A percentile compares a stretch with the other conserved stretches of the same genome.
Conservation (phyloP, 1,140 invertebrate species). For the Ctenoplectra terminalis region DNA sequence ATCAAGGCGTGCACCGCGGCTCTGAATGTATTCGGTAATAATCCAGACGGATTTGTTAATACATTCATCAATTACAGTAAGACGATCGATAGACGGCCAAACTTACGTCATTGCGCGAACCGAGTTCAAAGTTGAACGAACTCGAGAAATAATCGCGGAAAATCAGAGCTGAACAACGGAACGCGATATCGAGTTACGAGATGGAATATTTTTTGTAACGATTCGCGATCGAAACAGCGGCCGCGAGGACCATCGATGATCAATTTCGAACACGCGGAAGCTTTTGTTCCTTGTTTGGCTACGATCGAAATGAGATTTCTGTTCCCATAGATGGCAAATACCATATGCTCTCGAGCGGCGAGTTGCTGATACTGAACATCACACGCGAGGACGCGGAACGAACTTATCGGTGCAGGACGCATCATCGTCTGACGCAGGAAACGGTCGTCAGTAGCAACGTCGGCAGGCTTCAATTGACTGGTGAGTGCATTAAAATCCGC, state of each 20-base stretch:
- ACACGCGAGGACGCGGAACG: constrained; percentile 82
- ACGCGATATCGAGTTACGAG: too few relatives aligned
- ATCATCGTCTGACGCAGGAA: constrained; percentile 84
- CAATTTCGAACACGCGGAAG: too few relatives aligned
- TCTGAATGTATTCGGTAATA: constrained; percentile 36
- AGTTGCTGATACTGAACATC: constrained; percentile 84
- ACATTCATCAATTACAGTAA: constrained; percentile 35
- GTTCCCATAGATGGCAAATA: constrained; percentile 83
- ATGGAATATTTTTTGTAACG: neutral
- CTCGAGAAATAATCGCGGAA: neutral
- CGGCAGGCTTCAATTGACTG: constrained; percentile 81
- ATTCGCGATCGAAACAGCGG: neutral
- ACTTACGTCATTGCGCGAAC: constrained; percentile 8
- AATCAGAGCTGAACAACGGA: too few relatives aligned
- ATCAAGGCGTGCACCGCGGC: constrained; percentile 17
- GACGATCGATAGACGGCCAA: constrained; percentile 34
- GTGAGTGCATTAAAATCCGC: constrained; percentile 70
- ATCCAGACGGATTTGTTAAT: constrained; percentile 45
- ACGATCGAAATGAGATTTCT: constrained; percentile 26
- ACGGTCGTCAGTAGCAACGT: constrained; percentile 83
- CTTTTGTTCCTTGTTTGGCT: neutral
- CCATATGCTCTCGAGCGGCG: constrained; percentile 85
- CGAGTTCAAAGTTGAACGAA: constrained; percentile 24
- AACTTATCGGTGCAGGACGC: constrained; percentile 85
- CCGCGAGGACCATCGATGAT: too few relatives aligned